Evolutionary conservation across 1,140 invertebrate species (phyloP).

Genomic region (Venustaconcha ellipsiformis): DNA sequence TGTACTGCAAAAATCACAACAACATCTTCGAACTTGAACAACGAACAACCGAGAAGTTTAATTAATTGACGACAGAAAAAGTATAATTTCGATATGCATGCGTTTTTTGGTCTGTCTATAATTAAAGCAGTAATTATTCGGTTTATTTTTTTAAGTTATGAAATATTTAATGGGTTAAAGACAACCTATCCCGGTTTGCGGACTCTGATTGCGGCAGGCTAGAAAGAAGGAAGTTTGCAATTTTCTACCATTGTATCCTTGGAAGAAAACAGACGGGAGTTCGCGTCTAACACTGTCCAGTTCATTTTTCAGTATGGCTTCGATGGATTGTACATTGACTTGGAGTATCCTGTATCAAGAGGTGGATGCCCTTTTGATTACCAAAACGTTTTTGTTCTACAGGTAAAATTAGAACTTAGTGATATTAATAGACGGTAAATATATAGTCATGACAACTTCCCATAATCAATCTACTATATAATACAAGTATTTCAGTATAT

Average conservation of each 20-base stretch:
- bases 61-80: no score
- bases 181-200: conserved; percentile 66
- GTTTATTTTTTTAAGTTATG: not conserved
- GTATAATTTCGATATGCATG: no score
- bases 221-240: conserved; percentile 91
- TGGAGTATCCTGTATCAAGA: conserved; percentile 82
- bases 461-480: no score
- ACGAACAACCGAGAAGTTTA: no score
- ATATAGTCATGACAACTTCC: no score
- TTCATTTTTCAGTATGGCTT: conserved; percentile 92
- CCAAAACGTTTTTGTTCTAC: not conserved
- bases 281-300: conserved; percentile 93
- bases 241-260: conserved; percentile 76
- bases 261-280: conserved; percentile 75
- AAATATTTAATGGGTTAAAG: conserved; percentile 16
- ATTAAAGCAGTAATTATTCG: no score
- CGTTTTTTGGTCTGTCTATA: no score
- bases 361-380: no score
- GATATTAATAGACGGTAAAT: not conserved
- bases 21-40: no score
- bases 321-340: conserved; percentile 95
- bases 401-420: not conserved
- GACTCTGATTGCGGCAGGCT: conserved; percentile 90
- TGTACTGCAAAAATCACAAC: no score
- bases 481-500: no score